Evolutionary conservation across 2,113 vertebrate genomes (phyloP).

Genomic region (Zootoca vivipara): DNA sequence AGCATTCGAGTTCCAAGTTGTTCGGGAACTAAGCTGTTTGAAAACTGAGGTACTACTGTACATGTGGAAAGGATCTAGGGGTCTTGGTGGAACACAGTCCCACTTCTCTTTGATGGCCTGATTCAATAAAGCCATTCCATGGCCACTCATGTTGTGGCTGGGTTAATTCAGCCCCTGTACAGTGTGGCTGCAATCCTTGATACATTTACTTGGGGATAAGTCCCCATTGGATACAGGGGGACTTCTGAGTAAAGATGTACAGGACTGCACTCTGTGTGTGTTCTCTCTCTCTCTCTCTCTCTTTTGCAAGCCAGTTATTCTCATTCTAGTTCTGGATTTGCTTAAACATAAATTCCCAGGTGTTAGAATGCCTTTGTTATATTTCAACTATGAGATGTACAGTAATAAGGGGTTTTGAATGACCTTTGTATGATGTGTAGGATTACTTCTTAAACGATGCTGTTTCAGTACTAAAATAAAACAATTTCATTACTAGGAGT

Average conservation of each 20-base stretch:
- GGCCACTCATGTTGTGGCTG: too few relatives aligned
- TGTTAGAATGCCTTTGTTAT: constrained; percentile 21
- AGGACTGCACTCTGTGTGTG: too few relatives aligned
- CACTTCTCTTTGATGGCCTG: too few relatives aligned
- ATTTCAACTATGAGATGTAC: constrained; percentile 24
- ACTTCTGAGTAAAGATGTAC: neutral
- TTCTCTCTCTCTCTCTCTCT: too few relatives aligned
- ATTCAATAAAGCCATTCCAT: too few relatives aligned
- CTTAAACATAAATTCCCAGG: constrained; percentile 8
- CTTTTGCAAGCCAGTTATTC: neutral
- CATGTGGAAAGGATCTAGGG: too few relatives aligned
- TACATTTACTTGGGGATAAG: neutral
- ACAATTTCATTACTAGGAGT: neutral
- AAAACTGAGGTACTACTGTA: too few relatives aligned
- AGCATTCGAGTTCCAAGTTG: too few relatives aligned
- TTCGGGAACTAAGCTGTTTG: too few relatives aligned
- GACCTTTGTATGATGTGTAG: neutral
- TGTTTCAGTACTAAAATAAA: constrained; percentile 3
- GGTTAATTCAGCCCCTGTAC: neutral
- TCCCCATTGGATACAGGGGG: too few relatives aligned
- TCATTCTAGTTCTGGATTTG: neutral
- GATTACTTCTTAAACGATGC: constrained; percentile 40
- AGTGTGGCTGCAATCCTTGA: neutral
- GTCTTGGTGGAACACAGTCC: too few relatives aligned
- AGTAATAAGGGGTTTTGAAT: neutral